Evolutionary conservation across 2,888 invertebrate genomes (phyloP).

Genomic region (Brassicogethes aeneus): DNA sequence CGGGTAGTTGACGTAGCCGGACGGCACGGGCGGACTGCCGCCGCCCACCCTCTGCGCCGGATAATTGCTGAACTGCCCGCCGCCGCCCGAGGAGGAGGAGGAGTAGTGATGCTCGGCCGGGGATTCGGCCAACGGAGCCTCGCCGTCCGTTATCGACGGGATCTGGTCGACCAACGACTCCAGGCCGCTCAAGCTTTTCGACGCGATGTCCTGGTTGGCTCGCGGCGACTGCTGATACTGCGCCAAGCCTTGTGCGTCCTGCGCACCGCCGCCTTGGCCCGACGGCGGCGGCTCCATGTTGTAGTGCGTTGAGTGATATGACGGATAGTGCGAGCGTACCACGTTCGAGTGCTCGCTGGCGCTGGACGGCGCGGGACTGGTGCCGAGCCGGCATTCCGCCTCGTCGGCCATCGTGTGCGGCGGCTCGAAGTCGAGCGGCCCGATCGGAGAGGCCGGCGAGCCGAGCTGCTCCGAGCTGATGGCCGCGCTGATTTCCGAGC

Average conservation of each 20-base stretch:
- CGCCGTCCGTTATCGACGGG: constrained; percentile 75
- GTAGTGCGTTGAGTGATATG: constrained; percentile 38
- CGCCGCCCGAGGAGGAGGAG: too few relatives aligned
- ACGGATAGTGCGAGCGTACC: too few relatives aligned
- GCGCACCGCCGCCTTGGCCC: constrained; percentile 30
- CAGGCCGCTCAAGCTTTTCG: constrained; percentile 76
- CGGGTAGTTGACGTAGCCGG: constrained; percentile 30
- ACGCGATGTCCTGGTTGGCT: constrained; percentile 65
- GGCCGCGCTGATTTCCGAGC: constrained; percentile 69
- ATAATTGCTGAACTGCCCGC: constrained; percentile 42
- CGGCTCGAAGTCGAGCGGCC: constrained; percentile 64
- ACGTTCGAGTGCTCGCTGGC: constrained; percentile 35
- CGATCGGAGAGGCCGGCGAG: constrained; percentile 62
- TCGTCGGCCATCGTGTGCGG: constrained; percentile 53
- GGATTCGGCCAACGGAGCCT: constrained; percentile 35
- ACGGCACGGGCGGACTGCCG: constrained; percentile 35
- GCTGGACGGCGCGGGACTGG: constrained; percentile 41
- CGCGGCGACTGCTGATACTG: constrained; percentile 45
- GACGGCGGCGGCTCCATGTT: constrained; percentile 36
- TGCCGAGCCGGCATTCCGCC: constrained; percentile 46
- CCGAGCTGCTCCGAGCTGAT: constrained; percentile 59
- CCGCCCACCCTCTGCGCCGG: constrained; percentile 29
- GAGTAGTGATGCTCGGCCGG: constrained; percentile 37
- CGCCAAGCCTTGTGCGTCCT: constrained; percentile 63
- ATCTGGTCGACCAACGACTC: constrained; percentile 89